These are phyloP conservation scores for Zaprionus davidi DNA, from an alignment of 1,140 invertebrate species.

Conservation along the genomic window DNA sequence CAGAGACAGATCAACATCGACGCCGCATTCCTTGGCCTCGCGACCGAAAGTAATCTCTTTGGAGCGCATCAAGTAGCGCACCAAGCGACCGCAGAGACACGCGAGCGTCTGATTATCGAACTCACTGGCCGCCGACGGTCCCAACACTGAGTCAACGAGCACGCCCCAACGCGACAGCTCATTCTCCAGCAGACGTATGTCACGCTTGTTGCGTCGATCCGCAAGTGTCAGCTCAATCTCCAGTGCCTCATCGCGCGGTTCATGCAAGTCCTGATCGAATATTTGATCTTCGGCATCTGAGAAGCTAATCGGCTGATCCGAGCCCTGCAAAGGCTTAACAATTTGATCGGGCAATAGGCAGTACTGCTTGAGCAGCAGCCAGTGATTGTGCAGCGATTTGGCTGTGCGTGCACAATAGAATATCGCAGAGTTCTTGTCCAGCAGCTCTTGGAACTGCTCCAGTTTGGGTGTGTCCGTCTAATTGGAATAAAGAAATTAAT, in stretches of 20 bases:
- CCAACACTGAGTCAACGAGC: conserved; percentile 95
- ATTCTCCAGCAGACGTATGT: conserved; percentile 95
- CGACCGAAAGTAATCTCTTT: conserved; percentile 97
- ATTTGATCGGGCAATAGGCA: conserved; percentile 95
- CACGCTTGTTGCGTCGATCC: conserved; percentile 88
- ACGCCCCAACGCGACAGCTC: conserved; percentile 96
- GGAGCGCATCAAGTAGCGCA: conserved; percentile 97
- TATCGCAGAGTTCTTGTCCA: conserved; percentile 92
- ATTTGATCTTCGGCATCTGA: conserved; percentile 96
- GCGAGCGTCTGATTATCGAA: conserved; percentile 97
- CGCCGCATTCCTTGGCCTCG: conserved; percentile 93
- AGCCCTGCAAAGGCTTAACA: conserved; percentile 86
- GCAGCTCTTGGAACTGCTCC: conserved; percentile 93
- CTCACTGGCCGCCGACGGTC: conserved; percentile 90
- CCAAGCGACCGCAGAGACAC: conserved; percentile 95
- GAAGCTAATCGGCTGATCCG: conserved; percentile 91
- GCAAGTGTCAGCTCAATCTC: conserved; percentile 88
- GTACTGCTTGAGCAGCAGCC: conserved; percentile 97
- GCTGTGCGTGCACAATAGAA: conserved; percentile 95
- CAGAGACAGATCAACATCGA: conserved; percentile 97
- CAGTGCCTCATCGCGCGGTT: conserved; percentile 91
- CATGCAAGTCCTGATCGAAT: conserved; percentile 92
- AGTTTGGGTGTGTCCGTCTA: conserved; percentile 86
- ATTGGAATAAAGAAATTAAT: conserved; percentile 8
- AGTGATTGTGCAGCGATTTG: conserved; percentile 94